Evolutionary conservation across 2,113 vertebrate genomes (phyloP), one percentile per base, ranked within the genome.

Genomic region (Microcebus griseorufus): DNA sequence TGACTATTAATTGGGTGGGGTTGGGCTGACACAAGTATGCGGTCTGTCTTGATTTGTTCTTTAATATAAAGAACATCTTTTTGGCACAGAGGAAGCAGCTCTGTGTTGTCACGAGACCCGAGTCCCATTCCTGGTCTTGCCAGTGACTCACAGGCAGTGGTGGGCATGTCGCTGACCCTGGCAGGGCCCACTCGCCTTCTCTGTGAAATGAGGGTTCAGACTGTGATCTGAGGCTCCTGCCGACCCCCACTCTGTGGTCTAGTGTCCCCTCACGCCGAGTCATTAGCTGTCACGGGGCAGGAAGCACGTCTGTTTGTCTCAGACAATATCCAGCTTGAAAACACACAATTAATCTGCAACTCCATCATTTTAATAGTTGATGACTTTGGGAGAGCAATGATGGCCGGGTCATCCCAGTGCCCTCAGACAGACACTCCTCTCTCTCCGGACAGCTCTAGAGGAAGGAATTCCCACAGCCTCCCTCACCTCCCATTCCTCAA

Each of bases 121-220:
- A 62, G 48, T 23, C 81, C 92, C 45, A 9, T 7, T 83, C 55
- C 73, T 5, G 29, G 10, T 82, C 75, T 67, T 80, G 42, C 53
- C 89, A 13, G 1, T 10, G 48, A 37, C 48, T 51, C 16, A 6
- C 34, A 55, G 23, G 39, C 39, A 84, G 83, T 53, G 65, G 42
- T 0, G 64, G 75, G 45, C 17, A 7, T 0, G 0, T 58, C 58
- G 5, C 45, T 3, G 45, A 1, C 34, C 27, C 42, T 29, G 32
- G 42, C 62, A 16, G 60, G 81, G 58, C 39, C 67, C 10, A 6
- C 2, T 17, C 6, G 3, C 60, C 45, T 22, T 34, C 45, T 53
- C 90, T 18, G 27, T 5, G 27, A 86, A 60, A 16, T 9, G 42
- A 39, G 29, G 8, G n/a, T 25, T 94, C 39, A 25, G 64, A 64